Evolutionary conservation across 2,113 vertebrate species (phyloP).

Genomic region (Bubo scandiacus): DNA sequence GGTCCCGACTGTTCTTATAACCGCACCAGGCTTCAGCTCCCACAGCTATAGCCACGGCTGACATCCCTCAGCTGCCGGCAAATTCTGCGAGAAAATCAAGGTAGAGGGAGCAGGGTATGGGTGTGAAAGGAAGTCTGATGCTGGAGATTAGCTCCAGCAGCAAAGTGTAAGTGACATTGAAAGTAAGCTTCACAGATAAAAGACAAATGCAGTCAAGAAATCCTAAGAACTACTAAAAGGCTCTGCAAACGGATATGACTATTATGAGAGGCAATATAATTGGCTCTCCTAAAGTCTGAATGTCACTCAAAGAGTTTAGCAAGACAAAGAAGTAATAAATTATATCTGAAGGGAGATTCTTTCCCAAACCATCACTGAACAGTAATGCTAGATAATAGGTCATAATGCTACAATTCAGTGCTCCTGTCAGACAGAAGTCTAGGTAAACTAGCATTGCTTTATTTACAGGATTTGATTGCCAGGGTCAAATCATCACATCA

Average conservation of each 20-base stretch:
- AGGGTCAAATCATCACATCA: conserved; percentile 32
- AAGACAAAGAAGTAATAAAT: conserved; percentile 32
- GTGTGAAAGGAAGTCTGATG: background rate
- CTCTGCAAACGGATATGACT: background rate
- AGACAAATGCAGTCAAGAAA: conserved; percentile 36
- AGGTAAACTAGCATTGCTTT: background rate
- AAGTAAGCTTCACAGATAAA: conserved; percentile 11
- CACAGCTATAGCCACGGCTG: background rate
- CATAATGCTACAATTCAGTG: background rate
- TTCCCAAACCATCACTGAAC: background rate
- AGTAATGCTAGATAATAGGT: conserved; percentile 37
- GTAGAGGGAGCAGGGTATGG: background rate
- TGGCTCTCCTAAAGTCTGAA: conserved; percentile 29
- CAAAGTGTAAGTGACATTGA: conserved; percentile 16
- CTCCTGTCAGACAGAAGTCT: conserved; percentile 18
- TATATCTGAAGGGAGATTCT: background rate
- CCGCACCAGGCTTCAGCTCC: background rate
- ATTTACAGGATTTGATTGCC: conserved; percentile 12
- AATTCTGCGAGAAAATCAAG: background rate
- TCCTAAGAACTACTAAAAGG: conserved; percentile 32
- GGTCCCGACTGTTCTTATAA: background rate
- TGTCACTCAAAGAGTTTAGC: conserved; percentile 34
- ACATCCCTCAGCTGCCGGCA: background rate
- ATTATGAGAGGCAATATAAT: conserved; percentile 32
- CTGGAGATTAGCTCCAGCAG: conserved; percentile 2